Percentiles rank a stretch among this genome's conserved stretches.
These are phyloP conservation scores for Berghia stephanieae DNA, from an alignment of 1,140 invertebrate genomes.

Conservation along the genomic window DNA sequence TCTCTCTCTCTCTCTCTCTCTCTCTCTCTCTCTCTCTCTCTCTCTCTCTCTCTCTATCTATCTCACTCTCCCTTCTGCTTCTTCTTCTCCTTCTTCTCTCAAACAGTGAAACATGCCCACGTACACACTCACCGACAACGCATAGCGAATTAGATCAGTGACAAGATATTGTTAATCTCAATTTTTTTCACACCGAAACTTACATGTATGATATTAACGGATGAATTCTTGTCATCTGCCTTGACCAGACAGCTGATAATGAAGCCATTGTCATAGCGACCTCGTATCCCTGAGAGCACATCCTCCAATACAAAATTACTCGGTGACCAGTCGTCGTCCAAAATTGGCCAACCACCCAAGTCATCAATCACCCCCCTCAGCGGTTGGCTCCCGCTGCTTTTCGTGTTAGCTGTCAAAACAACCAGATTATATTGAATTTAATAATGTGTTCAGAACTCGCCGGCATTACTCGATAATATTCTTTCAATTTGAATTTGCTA, in stretches of 20 bases:
- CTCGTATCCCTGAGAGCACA: slow-evolving; percentile 77
- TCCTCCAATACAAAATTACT: slow-evolving; percentile 74
- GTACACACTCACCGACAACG: neutral
- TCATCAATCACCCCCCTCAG: slow-evolving; percentile 76
- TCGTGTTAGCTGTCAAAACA: slow-evolving; percentile 62
- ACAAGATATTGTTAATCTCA: neutral
- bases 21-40: neutral
- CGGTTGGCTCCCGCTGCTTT: slow-evolving; percentile 76
- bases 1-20: too few species aligned
- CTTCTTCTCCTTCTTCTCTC: too few species aligned
- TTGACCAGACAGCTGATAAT: slow-evolving; percentile 78
- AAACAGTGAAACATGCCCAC: too few species aligned
- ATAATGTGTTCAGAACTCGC: too few species aligned
- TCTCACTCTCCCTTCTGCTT: too few species aligned
- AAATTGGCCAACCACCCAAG: slow-evolving; percentile 86
- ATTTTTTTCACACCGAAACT: neutral
- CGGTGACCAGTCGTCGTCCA: slow-evolving; percentile 74
- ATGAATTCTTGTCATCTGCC: slow-evolving; percentile 84
- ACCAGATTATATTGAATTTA: too few species aligned
- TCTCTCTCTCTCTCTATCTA: too few species aligned
- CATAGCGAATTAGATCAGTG: neutral
- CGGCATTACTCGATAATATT: too few species aligned
- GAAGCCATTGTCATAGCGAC: slow-evolving; percentile 76
- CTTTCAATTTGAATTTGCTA: too few species aligned
- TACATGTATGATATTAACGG: slow-evolving; percentile 82